A percentile compares a stretch with the other conserved stretches of the same genome.
Conservation (phyloP, 2,113 vertebrate species). For the Toxotes jaculatrix region DNA sequence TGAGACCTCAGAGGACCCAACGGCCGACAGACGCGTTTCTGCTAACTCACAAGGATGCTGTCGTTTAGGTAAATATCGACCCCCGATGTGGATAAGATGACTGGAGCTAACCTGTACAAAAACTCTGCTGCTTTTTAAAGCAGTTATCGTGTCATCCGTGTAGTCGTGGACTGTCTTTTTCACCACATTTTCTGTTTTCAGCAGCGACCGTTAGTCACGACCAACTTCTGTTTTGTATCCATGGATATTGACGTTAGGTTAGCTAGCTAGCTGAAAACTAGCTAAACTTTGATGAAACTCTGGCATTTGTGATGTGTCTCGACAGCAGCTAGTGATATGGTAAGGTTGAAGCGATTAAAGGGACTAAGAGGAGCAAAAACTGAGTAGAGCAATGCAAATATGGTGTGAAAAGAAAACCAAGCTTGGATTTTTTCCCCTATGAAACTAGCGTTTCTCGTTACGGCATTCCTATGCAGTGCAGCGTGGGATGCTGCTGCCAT, state of each 20-base stretch:
- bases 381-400: neutral
- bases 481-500: conserved; percentile 45
- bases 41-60: conserved; percentile 35
- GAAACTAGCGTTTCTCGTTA: neutral
- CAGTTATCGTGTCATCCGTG: neutral
- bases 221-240: neutral
- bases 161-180: neutral
- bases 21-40: neutral
- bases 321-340: fast-evolving
- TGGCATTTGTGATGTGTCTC: neutral
- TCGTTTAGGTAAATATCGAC: conserved; percentile 58
- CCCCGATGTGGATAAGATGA: neutral
- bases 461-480: conserved; percentile 34
- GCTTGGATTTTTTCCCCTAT: neutral
- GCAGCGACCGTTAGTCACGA: neutral
- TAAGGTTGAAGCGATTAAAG: fast-evolving
- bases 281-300: conserved; percentile 11
- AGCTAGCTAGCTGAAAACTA: conserved; percentile 18
- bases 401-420: neutral
- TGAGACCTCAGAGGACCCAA: neutral
- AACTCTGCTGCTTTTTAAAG: too few relatives aligned
- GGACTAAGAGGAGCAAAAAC: fast-evolving
- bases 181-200: neutral
- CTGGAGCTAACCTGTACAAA: too few relatives aligned
- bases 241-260: neutral